Percentiles rank a stretch among this genome's conserved stretches.
phyloP scores from a whole-genome alignment of 1,140 invertebrate species.

The Ceratosolen fusciceps region DNA sequence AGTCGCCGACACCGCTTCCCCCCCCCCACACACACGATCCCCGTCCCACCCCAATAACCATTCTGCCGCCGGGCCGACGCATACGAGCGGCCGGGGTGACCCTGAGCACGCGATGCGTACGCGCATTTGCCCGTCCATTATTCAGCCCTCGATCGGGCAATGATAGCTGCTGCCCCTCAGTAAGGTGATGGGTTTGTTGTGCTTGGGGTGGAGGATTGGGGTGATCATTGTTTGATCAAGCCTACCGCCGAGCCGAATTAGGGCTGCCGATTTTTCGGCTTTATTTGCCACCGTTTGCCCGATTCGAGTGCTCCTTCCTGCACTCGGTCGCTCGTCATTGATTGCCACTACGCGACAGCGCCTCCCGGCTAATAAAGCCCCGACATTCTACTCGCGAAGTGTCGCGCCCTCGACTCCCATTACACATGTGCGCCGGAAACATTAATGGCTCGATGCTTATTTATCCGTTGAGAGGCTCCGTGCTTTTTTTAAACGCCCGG shows the following conservation, averaged over 20 bases:
- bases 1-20: conserved; percentile 2
- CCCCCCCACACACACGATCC: conserved; percentile 40
- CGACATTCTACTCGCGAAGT: neutral
- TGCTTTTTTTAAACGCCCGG: neutral
- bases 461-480: neutral
- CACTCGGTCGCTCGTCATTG: conserved; percentile 1
- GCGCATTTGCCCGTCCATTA: conserved; percentile 31
- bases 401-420: neutral
- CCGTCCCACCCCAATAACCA: no score
- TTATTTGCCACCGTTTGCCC: neutral
- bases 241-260: neutral
- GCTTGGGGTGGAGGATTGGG: no score
- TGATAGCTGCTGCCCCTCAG: conserved; percentile 11
- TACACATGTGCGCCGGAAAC: neutral
- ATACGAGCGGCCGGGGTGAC: conserved; percentile 46
- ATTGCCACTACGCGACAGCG: neutral
- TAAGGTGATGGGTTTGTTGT: no score
- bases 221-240: conserved; percentile 32
- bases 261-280: neutral
- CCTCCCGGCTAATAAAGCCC: neutral
- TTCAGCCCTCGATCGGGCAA: conserved; percentile 35
- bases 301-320: no score
- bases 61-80: conserved; percentile 49
- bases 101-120: conserved; percentile 41
- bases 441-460: neutral